Percentiles rank a stretch among this genome's conserved stretches.
Evolutionary conservation across 1,140 invertebrate species (phyloP).

Genomic region (Atopsyche davidsoni): DNA sequence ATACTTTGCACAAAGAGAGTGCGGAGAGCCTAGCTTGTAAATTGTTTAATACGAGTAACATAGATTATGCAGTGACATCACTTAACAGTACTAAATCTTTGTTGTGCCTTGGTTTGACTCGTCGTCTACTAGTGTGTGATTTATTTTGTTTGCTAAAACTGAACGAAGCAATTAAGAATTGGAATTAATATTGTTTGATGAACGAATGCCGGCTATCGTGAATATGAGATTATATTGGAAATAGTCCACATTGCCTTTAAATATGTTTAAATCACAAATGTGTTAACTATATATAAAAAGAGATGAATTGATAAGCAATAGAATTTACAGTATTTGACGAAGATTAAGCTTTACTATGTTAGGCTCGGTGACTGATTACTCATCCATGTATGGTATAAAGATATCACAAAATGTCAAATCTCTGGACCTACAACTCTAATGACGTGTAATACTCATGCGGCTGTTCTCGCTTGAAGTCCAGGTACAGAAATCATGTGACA

Average conservation of each 20-base stretch:
- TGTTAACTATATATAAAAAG: not conserved
- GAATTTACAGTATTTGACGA: slow-evolving; percentile 25
- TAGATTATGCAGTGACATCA: slow-evolving; percentile 6
- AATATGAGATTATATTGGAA: slow-evolving; percentile 1
- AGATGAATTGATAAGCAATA: slow-evolving; percentile 29
- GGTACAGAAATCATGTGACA: slow-evolving; percentile 22
- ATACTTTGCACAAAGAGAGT: too few species aligned
- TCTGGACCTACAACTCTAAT: too few species aligned
- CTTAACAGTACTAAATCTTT: slow-evolving; percentile 19
- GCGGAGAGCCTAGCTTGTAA: too few species aligned
- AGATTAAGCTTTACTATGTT: slow-evolving; percentile 30
- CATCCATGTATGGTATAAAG: slow-evolving; percentile 20
- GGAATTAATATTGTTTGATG: not conserved
- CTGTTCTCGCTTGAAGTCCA: too few species aligned
- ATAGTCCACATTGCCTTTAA: slow-evolving; percentile 17
- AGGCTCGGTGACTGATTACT: slow-evolving; percentile 30
- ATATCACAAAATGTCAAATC: slow-evolving; percentile 18
- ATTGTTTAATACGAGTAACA: slow-evolving; percentile 9
- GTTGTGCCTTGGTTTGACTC: slow-evolving; percentile 24
- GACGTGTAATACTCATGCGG: slow-evolving; percentile 22
- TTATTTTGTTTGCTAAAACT: not conserved
- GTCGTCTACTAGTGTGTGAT: not conserved
- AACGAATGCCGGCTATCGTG: too few species aligned
- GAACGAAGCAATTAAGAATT: not conserved
- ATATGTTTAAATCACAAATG: slow-evolving; percentile 11